Evolutionary conservation across 2,113 vertebrate species (phyloP).

Genomic region (Crotophaga sulcirostris): DNA sequence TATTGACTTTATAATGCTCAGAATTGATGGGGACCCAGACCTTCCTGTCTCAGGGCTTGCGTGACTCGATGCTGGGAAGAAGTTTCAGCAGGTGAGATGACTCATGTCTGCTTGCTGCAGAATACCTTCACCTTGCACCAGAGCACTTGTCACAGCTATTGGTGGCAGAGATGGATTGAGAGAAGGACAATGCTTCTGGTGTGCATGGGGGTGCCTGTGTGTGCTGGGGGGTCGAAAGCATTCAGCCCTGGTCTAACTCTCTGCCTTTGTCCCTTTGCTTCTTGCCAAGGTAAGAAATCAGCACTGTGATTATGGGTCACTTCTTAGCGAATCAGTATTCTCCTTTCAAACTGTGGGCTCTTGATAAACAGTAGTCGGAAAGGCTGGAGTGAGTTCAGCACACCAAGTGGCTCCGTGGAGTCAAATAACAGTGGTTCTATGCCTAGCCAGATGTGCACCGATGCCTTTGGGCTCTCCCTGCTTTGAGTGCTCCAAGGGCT

Average conservation of each 20-base stretch:
- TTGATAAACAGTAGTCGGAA: not conserved
- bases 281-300: not conserved
- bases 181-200: not conserved
- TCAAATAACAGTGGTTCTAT: fast-evolving
- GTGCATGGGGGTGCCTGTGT: not conserved
- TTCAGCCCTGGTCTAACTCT: not conserved
- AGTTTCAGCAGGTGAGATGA: not conserved
- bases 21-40: not conserved
- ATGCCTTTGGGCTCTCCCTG: not conserved
- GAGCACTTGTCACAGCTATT: fast-evolving
- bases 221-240: not conserved
- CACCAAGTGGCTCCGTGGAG: not conserved
- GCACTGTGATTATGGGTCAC: not conserved
- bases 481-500: not conserved
- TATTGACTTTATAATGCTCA: not conserved
- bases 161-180: not conserved
- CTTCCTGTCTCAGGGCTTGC: not conserved
- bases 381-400: not conserved
- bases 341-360: not conserved
- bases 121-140: not conserved
- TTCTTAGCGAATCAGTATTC: not conserved
- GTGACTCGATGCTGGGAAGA: not conserved
- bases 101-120: not conserved
- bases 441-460: not conserved
- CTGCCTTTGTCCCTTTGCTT: not conserved